Evolutionary conservation across 53 echinoderm and acorn worm genomes (phyloP).

Genomic region (Crossaster papposus): DNA sequence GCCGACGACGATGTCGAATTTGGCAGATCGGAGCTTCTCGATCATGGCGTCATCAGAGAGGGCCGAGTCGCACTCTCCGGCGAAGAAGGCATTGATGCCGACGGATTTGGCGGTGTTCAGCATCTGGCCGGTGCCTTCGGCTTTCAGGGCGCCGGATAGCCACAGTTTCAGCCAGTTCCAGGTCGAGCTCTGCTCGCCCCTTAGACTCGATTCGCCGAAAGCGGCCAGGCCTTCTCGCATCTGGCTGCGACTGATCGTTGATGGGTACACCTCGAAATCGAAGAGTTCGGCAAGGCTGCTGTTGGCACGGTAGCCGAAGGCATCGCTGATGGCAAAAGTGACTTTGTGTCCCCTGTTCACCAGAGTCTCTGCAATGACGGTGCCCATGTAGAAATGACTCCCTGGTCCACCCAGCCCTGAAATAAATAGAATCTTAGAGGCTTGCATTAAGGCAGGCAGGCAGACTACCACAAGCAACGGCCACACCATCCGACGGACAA

Average conservation of each 20-base stretch:
- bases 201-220: neutral
- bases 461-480: neutral
- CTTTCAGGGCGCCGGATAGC: conserved; percentile 26
- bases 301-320: conserved; percentile 59
- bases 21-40: conserved; percentile 29
- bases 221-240: conserved; percentile 20
- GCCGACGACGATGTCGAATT: conserved; percentile 68
- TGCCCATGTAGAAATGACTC: conserved; percentile 67
- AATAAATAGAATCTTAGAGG: conserved; percentile 27
- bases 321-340: conserved; percentile 76
- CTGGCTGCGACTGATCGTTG: neutral
- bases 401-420: conserved; percentile 60
- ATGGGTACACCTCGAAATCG: conserved; percentile 67
- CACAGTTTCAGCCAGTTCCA: conserved; percentile 42
- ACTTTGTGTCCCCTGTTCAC: conserved; percentile 69
- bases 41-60: conserved; percentile 61
- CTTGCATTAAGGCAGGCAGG: neutral
- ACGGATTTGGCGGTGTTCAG: neutral
- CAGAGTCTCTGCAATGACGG: conserved; percentile 66
- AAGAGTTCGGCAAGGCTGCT: conserved; percentile 61
- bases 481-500: too few relatives aligned
- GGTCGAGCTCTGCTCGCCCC: conserved; percentile 43
- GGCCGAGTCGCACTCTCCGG: conserved; percentile 55
- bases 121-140: conserved; percentile 1
- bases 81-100: conserved; percentile 43